Base-by-base conservation (phyloP, 2,113 vertebrate species). In the Corythornis madagascariensis region DNA sequence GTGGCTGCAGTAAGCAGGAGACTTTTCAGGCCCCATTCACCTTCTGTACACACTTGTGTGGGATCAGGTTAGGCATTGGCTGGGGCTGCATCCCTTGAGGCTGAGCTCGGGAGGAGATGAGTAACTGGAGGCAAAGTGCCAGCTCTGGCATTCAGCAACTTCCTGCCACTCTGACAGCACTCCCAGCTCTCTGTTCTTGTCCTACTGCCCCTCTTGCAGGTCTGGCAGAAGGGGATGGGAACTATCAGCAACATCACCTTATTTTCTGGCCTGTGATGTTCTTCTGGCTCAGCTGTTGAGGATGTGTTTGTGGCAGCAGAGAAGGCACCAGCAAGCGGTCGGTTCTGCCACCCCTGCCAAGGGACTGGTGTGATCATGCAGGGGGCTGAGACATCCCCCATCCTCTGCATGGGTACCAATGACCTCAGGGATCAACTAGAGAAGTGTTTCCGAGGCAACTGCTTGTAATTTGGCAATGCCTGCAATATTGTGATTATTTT, bases 351-450 rank as follows among this genome's bases (percentile, higher is more conserved):
- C 21, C 12, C 8, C 42, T 48, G 21, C 52, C 12, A 25, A 57
- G 47, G 18, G 16, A 15, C 17, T n/a, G 11, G 11, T 1, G 0
- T 66, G 71, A 7, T 40, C 8, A 0, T 1, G 5, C 40, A 16
- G 50, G 18, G 38, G n/a, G 13, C 5, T n/a, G n/a, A 77, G 64
- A 21, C 38, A n/a, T 9, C 59, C 65, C 5, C 0, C 2, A 0
- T 29, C 22, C 35, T 69, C 43, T 22, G 28, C 0, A 4, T 22
- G 69, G 76, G n/a, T 1, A 4, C 2, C 0, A 66, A 16, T 35
- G 38, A 70, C 77, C 55, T 80, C 21, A 65, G 1, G 1, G 29
- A 78, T 77, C 24, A 73, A 40, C 29, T 31, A 29, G 33, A 50
- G 47, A 53, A 70, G 72, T 33, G 3, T 26, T 47, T 83, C 20